Evolutionary conservation across 2,113 vertebrate species (phyloP).

Genomic region (Lamprologus tigripictilis): DNA sequence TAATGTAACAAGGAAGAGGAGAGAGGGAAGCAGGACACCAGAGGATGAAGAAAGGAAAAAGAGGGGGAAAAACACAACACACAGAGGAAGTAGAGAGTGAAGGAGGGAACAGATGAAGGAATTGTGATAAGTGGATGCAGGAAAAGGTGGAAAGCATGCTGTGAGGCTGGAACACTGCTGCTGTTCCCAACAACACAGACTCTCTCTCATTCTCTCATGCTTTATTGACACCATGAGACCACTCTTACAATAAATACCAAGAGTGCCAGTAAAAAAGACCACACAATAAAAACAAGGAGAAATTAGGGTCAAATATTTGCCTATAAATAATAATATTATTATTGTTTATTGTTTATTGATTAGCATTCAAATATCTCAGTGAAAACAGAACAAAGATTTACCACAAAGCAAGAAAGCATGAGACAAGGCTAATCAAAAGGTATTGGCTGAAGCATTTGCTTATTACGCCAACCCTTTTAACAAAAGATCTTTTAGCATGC

Average conservation of each 20-base stretch:
- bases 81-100: background rate
- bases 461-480: no score
- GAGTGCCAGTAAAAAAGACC: background rate
- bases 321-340: background rate
- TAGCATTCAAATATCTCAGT: no score
- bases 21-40: background rate
- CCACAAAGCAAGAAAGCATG: no score
- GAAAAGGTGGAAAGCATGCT: background rate
- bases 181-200: background rate
- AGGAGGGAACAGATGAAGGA: background rate
- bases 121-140: background rate
- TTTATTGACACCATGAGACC: background rate
- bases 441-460: no score
- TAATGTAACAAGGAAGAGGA: conserved; percentile 23
- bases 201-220: background rate
- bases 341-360: no score
- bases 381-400: no score
- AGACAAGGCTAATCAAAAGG: no score
- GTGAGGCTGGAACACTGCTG: background rate
- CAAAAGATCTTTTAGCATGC: no score
- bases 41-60: background rate
- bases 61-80: background rate
- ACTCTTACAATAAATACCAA: background rate
- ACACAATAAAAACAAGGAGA: background rate
- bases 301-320: background rate